Conservation (phyloP, 2,888 invertebrate genomes). For the Eristalis pertinax region DNA sequence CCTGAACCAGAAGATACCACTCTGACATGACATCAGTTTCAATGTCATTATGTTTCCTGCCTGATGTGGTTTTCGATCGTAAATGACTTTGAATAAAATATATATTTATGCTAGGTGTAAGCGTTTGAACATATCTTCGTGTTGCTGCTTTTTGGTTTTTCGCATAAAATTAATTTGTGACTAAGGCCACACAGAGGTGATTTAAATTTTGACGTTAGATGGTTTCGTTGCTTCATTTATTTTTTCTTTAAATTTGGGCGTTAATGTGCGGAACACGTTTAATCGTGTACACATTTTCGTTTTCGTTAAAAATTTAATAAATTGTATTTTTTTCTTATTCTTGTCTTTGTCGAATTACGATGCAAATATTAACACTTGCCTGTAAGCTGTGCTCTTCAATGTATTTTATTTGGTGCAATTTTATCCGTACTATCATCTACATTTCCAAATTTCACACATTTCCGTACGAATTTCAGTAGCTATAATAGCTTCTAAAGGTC, state of each 20-base stretch:
- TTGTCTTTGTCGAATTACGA: too few species aligned
- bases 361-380: too few species aligned
- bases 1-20: too few species aligned
- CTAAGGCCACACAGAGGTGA: neutral
- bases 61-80: neutral
- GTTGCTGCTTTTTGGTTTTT: neutral
- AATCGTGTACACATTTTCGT: neutral
- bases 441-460: too few species aligned
- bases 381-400: too few species aligned
- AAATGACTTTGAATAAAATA: constrained; percentile 1
- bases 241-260: neutral
- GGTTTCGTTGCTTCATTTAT: neutral
- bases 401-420: too few species aligned
- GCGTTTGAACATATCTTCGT: neutral
- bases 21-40: neutral
- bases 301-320: neutral
- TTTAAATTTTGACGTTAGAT: neutral
- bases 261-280: constrained; percentile 26
- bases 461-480: too few species aligned
- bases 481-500: too few species aligned
- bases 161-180: constrained; percentile 17
- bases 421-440: too few species aligned
- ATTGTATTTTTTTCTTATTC: too few species aligned
- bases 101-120: constrained; percentile 4
- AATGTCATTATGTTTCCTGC: constrained; percentile 13